Evolutionary conservation across 2,113 vertebrate genomes (phyloP).

Genomic region (Colius striatus): DNA sequence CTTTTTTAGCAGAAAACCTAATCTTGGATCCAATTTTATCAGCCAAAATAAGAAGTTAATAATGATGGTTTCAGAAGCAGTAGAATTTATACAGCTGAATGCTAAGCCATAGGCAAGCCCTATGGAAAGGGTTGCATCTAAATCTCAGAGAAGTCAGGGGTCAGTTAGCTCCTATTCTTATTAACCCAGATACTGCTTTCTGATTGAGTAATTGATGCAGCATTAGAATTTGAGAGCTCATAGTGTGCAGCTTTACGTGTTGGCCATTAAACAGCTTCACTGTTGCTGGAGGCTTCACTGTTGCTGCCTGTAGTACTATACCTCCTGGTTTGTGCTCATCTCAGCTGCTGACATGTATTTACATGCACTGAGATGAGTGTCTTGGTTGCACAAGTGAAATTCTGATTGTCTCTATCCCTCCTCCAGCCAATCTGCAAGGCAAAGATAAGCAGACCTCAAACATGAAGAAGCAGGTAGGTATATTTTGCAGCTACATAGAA

Average conservation of each 20-base stretch:
- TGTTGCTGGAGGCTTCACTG: background rate
- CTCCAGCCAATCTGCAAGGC: background rate
- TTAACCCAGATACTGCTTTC: background rate
- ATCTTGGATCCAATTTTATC: background rate
- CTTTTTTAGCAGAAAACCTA: background rate
- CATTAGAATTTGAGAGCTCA: background rate
- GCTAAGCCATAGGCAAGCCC: background rate
- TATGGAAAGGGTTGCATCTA: background rate
- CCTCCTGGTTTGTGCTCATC: background rate
- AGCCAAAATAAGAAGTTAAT: background rate
- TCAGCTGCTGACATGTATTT: fast-evolving
- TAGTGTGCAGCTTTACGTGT: fast-evolving
- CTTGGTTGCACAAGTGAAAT: background rate
- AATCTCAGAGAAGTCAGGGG: background rate
- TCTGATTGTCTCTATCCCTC: background rate
- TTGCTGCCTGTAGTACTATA: fast-evolving
- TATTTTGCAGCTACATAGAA: background rate
- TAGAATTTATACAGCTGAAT: background rate
- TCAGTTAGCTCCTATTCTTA: background rate
- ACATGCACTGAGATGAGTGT: background rate
- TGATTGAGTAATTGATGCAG: background rate
- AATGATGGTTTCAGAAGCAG: background rate
- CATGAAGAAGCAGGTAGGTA: background rate
- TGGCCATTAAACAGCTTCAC: background rate
- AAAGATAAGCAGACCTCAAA: background rate